phyloP scores from a whole-genome alignment of 2,888 invertebrate genomes.

The Caenorhabditis drosophilae region DNA sequence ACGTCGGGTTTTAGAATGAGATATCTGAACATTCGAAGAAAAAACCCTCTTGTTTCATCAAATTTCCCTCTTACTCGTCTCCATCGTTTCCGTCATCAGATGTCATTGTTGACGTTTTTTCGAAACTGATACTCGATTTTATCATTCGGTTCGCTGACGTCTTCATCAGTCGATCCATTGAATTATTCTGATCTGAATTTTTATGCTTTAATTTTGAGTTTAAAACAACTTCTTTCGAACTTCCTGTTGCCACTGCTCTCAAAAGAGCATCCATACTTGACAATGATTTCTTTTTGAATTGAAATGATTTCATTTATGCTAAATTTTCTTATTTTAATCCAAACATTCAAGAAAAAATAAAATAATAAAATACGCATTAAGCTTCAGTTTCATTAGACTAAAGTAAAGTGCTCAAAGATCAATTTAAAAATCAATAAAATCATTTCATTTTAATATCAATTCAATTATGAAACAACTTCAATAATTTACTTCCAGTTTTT shows the following conservation, averaged over 20 bases:
- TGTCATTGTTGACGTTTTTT: slow-evolving; percentile 13
- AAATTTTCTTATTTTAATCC: neutral
- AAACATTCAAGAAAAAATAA: slow-evolving; percentile 1
- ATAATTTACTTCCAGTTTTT: slow-evolving; percentile 56
- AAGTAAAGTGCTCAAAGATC: no score
- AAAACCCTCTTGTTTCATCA: no score
- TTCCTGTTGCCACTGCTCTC: slow-evolving; percentile 38
- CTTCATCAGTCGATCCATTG: slow-evolving; percentile 22
- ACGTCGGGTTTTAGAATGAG: slow-evolving; percentile 11
- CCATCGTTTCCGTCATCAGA: no score
- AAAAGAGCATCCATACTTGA: slow-evolving; percentile 43
- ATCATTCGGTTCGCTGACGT: slow-evolving; percentile 18
- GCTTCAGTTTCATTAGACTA: no score
- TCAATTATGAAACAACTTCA: slow-evolving; percentile 56
- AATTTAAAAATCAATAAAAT: no score
- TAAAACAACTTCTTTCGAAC: slow-evolving; percentile 6
- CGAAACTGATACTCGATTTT: slow-evolving; percentile 15
- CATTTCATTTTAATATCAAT: no score
- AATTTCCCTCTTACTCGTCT: neutral
- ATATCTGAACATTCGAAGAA: slow-evolving; percentile 12
- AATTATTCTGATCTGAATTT: neutral
- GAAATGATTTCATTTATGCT: slow-evolving; percentile 9
- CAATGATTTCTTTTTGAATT: slow-evolving; percentile 7
- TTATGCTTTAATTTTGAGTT: neutral
- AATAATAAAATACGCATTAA: no score